phyloP scores from a whole-genome alignment of 2,797 vertebrate genomes.

The Chelon labrosus region DNA sequence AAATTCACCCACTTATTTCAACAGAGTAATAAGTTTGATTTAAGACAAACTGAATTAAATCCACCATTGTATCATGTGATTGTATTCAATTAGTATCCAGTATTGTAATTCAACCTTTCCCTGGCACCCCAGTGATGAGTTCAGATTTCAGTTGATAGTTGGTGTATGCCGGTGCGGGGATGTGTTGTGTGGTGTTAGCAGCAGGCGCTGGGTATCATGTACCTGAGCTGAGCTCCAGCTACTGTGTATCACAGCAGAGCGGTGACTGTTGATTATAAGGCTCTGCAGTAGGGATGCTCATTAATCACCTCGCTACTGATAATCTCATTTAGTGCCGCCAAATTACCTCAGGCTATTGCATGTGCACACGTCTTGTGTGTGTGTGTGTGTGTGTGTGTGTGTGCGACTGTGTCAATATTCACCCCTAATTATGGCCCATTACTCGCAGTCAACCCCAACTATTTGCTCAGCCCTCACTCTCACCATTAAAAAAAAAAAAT shows the following conservation, averaged over 20 bases:
- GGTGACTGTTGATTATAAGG: constrained; percentile 65
- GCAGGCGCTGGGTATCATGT: constrained; percentile 55
- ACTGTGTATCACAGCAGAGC: constrained; percentile 60
- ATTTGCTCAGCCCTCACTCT: constrained; percentile 20
- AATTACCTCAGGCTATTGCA: constrained; percentile 71
- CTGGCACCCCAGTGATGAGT: constrained; percentile 14
- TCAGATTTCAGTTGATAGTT: constrained; percentile 34
- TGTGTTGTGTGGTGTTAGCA: constrained; percentile 51
- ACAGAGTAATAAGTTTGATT: background rate
- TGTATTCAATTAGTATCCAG: constrained; percentile 20
- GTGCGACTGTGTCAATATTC: constrained; percentile 56
- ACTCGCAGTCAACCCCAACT: constrained; percentile 63
- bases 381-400: constrained; percentile 38
- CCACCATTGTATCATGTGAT: background rate
- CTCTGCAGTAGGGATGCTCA: constrained; percentile 74
- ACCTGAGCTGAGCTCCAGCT: constrained; percentile 57
- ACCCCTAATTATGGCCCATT: constrained; percentile 75
- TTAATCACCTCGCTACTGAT: constrained; percentile 78
- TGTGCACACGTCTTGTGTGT: constrained; percentile 26
- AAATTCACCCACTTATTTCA: constrained; percentile 11
- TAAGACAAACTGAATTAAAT: constrained; percentile 4
- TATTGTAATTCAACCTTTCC: constrained; percentile 39
- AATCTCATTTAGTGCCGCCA: constrained; percentile 78
- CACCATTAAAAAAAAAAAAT: constrained; percentile 31
- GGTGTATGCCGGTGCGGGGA: constrained; percentile 30